Evolutionary conservation across 2,113 vertebrate species (phyloP).

Genomic region (Rhipidura dahli): DNA sequence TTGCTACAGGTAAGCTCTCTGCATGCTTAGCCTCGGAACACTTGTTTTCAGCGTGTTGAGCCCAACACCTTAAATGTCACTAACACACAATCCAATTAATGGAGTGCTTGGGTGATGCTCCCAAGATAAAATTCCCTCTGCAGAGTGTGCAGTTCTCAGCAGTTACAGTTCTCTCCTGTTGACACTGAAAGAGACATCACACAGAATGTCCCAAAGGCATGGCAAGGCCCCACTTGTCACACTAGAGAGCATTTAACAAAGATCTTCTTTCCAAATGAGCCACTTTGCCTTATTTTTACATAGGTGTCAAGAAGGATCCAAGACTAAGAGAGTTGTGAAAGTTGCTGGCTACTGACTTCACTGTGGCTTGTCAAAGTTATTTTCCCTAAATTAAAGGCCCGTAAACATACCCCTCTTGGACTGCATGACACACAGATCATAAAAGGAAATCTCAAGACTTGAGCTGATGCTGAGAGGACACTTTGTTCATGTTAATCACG

Average conservation of each 20-base stretch:
- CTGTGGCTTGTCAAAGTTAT: background rate
- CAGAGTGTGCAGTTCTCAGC: background rate
- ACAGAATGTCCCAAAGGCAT: background rate
- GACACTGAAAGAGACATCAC: background rate
- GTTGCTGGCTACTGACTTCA: background rate
- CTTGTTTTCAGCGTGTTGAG: background rate
- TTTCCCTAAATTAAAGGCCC: background rate
- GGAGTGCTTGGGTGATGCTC: background rate
- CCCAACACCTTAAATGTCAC: background rate
- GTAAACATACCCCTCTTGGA: background rate
- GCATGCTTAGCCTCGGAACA: background rate
- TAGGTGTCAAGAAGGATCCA: background rate
- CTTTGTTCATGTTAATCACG: background rate
- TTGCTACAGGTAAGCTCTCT: background rate
- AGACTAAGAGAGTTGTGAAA: background rate
- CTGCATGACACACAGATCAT: rapidly evolving
- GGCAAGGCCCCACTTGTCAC: background rate
- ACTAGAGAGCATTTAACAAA: background rate
- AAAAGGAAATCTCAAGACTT: background rate
- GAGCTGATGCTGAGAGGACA: background rate
- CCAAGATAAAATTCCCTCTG: background rate
- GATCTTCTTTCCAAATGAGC: background rate
- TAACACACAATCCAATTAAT: background rate
- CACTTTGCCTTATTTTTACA: background rate
- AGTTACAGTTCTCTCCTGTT: background rate